Base-by-base conservation (phyloP, 2,113 vertebrate species). In the Leptodactylus fuscus region DNA sequence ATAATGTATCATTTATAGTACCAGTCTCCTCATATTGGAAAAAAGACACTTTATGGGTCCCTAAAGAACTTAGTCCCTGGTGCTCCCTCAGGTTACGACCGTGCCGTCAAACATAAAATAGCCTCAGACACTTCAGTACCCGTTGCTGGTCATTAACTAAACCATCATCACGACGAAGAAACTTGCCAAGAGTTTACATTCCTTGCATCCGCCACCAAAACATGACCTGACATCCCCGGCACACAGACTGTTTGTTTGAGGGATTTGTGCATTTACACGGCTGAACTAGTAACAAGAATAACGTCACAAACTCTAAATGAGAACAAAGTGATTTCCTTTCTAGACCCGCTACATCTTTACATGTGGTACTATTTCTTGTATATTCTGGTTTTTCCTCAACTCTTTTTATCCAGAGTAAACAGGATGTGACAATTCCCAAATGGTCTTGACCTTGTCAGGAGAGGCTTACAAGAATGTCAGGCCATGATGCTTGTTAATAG, bases 241-340 rank as follows among this genome's bases (percentile, higher is more conserved):
- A 80, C 29, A 58, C 77, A 62, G 29, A 24, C 53, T 44, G 38
- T 29, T 81, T 67, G 58, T 44, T 3, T 27, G 24, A 81, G n/a
- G 22, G 22, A 48, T 44, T 41, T 46, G 38, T 11, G 58, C 60
- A n/a, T 62, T 65, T 67, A 67, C 8, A 41, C 16, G 24, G 58
- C 55, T 81, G 44, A 48, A 16, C 44, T 69, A 69, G 27, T 49
- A n/a, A 70, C 62, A 81, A 34, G 65, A 70, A 70, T 18, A 67
- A 51, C 29, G 46, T 70, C 24, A 70, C 44, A 70, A 81, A 36
- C 20, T 38, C 65, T 9, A n/a, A 49, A 22, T 34, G 11, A 70
- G 65, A 48, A 81, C 44, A 81, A 51, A 53, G 80, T 32, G 27
- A 32, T 51, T 70, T 70, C 32, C 36, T 51, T 4, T 60, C 3